Evolutionary conservation across 2,113 vertebrate genomes (phyloP).

Genomic region (Chamaea fasciata): DNA sequence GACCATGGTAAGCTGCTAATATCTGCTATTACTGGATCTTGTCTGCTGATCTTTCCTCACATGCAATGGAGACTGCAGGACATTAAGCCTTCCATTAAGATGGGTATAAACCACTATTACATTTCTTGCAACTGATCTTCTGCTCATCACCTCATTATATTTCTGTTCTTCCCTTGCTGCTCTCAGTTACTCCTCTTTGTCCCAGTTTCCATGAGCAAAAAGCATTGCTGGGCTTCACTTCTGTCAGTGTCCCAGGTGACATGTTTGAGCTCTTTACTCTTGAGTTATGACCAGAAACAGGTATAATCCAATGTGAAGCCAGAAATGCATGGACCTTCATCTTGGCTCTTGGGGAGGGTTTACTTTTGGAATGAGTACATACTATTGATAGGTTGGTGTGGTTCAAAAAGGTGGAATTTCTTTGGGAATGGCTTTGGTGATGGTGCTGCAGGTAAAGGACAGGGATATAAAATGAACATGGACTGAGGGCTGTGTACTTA

Average conservation of each 20-base stretch:
- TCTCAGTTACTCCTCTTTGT: neutral
- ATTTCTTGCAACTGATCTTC: neutral
- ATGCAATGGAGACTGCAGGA: neutral
- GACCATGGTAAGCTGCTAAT: neutral
- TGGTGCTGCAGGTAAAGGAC: neutral
- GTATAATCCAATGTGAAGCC: neutral
- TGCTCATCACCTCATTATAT: neutral
- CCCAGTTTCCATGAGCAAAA: neutral
- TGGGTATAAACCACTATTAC: neutral
- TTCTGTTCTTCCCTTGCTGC: neutral
- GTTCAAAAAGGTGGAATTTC: neutral
- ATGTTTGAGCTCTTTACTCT: neutral
- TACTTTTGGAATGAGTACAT: neutral
- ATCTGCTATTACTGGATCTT: neutral
- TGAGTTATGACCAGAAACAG: neutral
- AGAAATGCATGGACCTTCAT: neutral
- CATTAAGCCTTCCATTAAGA: neutral
- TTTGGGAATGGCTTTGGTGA: neutral
- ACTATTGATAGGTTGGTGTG: neutral
- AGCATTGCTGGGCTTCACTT: neutral
- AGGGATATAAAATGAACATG: neutral
- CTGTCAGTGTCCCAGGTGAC: neutral
- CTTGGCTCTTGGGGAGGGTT: neutral
- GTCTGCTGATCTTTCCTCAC: neutral
- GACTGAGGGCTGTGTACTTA: neutral